A percentile compares a stretch with the other conserved stretches of the same genome.
Conservation (phyloP, 2,888 invertebrate species). For the Melieria crassipennis region DNA sequence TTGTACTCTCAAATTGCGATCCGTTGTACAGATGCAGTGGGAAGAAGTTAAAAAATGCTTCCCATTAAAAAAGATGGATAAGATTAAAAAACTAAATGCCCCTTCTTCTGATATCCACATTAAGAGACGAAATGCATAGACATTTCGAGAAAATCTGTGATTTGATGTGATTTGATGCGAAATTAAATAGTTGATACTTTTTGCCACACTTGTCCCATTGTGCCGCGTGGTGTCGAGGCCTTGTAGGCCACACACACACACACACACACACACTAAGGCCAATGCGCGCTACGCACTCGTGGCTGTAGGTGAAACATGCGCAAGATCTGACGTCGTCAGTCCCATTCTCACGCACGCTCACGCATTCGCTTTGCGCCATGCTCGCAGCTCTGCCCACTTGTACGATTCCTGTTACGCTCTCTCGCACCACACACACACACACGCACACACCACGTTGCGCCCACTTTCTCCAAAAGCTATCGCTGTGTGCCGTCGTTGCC, state of each 20-base stretch:
- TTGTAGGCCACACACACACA: neutral
- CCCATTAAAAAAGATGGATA: too few species aligned
- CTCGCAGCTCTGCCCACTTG: constrained; percentile 47
- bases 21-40: too few species aligned
- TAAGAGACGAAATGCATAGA: too few species aligned
- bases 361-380: neutral
- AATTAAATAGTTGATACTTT: too few species aligned
- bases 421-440: neutral
- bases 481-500: neutral
- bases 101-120: too few species aligned
- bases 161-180: too few species aligned
- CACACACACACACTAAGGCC: neutral
- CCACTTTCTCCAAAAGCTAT: neutral
- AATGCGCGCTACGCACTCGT: neutral
- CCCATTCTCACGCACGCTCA: constrained; percentile 2
- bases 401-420: constrained; percentile 47
- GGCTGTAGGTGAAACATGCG: constrained; percentile 44
- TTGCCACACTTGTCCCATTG: too few species aligned
- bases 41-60: too few species aligned
- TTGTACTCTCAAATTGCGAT: too few species aligned
- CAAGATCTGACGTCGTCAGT: constrained; percentile 13
- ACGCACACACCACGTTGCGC: neutral
- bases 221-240: too few species aligned
- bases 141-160: too few species aligned
- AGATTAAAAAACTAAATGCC: too few species aligned